Base-by-base conservation (phyloP, 2,888 invertebrate genomes). In the Cheilosia vulpina region DNA sequence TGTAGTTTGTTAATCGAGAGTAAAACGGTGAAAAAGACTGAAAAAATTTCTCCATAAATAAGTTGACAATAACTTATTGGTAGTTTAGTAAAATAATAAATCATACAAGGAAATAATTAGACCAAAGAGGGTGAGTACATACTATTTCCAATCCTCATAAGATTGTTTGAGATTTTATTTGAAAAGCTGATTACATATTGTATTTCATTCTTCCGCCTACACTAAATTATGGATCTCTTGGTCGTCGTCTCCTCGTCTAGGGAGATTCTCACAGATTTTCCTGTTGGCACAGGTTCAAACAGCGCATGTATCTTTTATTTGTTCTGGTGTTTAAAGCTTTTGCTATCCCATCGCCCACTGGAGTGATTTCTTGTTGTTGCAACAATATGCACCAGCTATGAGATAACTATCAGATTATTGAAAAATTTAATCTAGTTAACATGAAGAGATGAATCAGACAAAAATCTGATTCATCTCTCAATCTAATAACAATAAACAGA, bases 241-340 rank as follows among this genome's bases (percentile, higher is more conserved):
- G 27, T n/a, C 60, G 11, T 53, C 19, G 53, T 15, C 34, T 13
- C 62, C 34, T 34, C 15, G 11, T 50, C 21, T 6, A 21, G 17
- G 19, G 60, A 62, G 60, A 73, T 60, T 66, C 79, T 52, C 60
- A 73, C 52, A 63, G 83, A 65, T 84, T 84, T 79, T 17, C 58
- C 47, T 58, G 69, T 79, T 75, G 69, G 58, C 83, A 68, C 47
- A 77, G 72, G 75, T 75, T 55, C 58, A 45, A 45, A 76, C 45
- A 47, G 83, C 83, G 83, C 83, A 83, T 75, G 83, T 73, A 38
- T 43, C 34, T 24, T 24, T 5, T 2, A 11, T 13, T 34, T 52
- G 47, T 21, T 55, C 15, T 41, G 57, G 3, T n/a, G 45, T 66
- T 21, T 52, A 2, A 38, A 15, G 4, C 13, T 65, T 47, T 57